Evolutionary conservation across 2,888 invertebrate genomes (phyloP).

Genomic region (Lasioglossum oenotherae): DNA sequence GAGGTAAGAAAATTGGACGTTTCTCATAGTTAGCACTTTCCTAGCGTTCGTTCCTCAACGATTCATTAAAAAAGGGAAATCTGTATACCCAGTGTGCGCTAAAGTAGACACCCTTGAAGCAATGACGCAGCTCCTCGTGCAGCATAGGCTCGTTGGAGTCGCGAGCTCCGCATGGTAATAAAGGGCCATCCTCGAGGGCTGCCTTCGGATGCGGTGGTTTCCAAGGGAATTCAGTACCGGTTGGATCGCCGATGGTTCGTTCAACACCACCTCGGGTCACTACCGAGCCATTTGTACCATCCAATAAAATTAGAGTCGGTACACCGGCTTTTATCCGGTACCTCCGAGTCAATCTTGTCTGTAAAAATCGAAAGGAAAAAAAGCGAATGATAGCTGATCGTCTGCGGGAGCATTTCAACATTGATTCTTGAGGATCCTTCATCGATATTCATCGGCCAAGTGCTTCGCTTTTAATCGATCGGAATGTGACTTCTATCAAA

Average conservation of each 20-base stretch:
- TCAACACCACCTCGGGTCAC: slow-evolving; percentile 88
- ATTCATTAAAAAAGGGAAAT: background rate
- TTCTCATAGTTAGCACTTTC: background rate
- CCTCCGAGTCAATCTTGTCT: slow-evolving; percentile 91
- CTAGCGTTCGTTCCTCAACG: background rate
- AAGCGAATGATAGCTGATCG: slow-evolving; percentile 31
- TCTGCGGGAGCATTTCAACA: slow-evolving; percentile 36
- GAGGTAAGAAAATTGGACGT: background rate
- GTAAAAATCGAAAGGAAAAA: slow-evolving; percentile 75
- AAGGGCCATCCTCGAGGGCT: slow-evolving; percentile 82
- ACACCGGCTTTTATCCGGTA: slow-evolving; percentile 91
- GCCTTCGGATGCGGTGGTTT: slow-evolving; percentile 87
- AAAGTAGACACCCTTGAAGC: slow-evolving; percentile 92
- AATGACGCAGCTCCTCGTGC: slow-evolving; percentile 87
- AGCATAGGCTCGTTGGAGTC: slow-evolving; percentile 84
- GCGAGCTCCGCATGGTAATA: slow-evolving; percentile 80
- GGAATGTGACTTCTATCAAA: background rate
- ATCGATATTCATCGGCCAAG: slow-evolving; percentile 33
- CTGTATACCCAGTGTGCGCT: slow-evolving; percentile 93
- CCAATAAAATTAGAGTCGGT: slow-evolving; percentile 90
- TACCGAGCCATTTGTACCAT: slow-evolving; percentile 88
- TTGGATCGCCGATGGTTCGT: slow-evolving; percentile 89
- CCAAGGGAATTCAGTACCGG: slow-evolving; percentile 91
- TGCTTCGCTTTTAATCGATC: slow-evolving; percentile 11
- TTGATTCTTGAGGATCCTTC: slow-evolving; percentile 28